Evolutionary conservation across 1,140 invertebrate species (phyloP), one percentile per base, ranked within the genome.

Genomic region (Aleiodes sp.): DNA sequence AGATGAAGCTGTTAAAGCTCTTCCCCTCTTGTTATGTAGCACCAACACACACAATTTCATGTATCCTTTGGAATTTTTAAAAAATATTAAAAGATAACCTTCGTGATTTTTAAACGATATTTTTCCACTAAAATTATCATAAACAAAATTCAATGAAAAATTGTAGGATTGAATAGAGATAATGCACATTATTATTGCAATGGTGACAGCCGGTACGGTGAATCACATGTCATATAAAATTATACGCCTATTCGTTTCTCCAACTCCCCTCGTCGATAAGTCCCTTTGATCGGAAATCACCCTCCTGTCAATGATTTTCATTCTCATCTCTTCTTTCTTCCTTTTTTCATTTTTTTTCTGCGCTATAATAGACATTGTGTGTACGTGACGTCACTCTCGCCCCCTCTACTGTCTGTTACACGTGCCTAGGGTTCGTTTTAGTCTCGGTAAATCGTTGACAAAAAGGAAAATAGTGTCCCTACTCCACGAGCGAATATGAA

Each of bases 1-100:
- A 76, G 77, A 83, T 78, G 81, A 84, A 82, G 82, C 82, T 78
- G 81, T 84, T 84, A 83, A 84, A 66, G 65, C 62, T 52, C 56
- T 59, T 31, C 70, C 60, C 64, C 65, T 59, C 52, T 62, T 43
- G 43, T 57, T 52, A 26, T 57, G 33, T 14, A 16, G 12, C 61
- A 41, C 61, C 70, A 37, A 59, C 41, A 56, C 31, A n/a, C n/a
- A 52, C 46, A 24, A 52, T 52, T 52, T 16, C 46, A 52, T 52
- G 16, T 21, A 52, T 52, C 46, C 26, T 52, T 52, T 24, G 26
- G 46, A 24, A 9, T 26, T 52, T 21, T 52, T 35, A 39, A 46
- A 12, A 56, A 28, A 56, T 61, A 63, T 46, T 14, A 57, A 16
- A 52, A 21, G 16, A 35, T 21, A 52, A 24, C 46, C 26, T 52